Evolutionary conservation across 2,888 invertebrate genomes (phyloP), one percentile per base, ranked within the genome.

Genomic region (Rapana venosa): DNA sequence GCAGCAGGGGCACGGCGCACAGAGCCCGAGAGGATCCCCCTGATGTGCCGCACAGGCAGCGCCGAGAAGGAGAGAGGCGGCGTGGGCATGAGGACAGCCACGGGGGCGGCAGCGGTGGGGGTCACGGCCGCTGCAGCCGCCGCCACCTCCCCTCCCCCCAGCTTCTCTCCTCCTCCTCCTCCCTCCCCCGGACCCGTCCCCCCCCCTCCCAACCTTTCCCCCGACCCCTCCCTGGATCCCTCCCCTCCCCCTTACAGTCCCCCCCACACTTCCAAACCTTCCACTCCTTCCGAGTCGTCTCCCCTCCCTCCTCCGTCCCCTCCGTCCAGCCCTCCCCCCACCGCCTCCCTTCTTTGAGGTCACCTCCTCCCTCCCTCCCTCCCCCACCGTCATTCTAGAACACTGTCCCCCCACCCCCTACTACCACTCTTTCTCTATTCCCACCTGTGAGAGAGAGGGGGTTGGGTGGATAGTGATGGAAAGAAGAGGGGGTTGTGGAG

Each of bases 51-150:
- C 30, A 11, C 47, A 8, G 83, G 88, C 22, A 70, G 58, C 32
- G 58, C n/a, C 4, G 77, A 36, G 26, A 58, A 36, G 26, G 58
- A 47, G 36, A 66, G 87, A 6, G 74, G 61, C 36, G 61, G 35
- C 35, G 84, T 86, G 56, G 83, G 90, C 11, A 87, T 83, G 26
- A 79, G 89, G 61, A 88, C 90, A 36, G 90, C 88, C 35, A 91
- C 90, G 4, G 86, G 88, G 13, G 91, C 90, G 22, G 61, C 87
- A 6, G 87, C 90, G 35, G 85, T 83, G 30, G 90, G 90, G 15
- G 88, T 90, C 36, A 77, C 89, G 17, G 89, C 90, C 30, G 90
- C 91, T 11, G 90, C 90, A 20, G 83, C 90, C 36, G 66, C 87
- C 22, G 87, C 87, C 13, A 70, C 90, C 61, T 61, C 87, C 47